Conservation (phyloP, 2,797 vertebrate genomes). For the Ataeniobius toweri region DNA sequence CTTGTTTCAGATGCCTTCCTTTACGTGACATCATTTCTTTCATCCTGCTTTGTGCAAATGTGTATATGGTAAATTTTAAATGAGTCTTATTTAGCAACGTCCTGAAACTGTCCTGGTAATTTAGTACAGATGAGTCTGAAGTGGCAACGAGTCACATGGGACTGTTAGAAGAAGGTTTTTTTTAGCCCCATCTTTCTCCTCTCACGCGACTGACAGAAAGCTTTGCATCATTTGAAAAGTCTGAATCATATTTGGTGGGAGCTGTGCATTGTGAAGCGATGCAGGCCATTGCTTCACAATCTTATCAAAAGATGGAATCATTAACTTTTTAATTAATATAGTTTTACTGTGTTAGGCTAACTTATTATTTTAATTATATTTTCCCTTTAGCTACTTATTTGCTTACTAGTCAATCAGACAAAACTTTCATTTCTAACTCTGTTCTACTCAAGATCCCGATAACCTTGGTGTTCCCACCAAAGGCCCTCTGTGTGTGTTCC, state of each 20-base stretch:
- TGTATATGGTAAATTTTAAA: not conserved
- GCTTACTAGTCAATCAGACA: too few species aligned
- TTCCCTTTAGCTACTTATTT: not conserved
- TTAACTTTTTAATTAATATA: not conserved
- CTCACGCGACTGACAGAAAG: not conserved
- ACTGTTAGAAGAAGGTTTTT: not conserved
- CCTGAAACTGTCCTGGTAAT: not conserved
- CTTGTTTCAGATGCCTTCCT: not conserved
- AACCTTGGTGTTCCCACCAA: slow-evolving; percentile 2
- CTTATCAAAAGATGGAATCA: not conserved
- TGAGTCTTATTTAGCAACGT: too few species aligned
- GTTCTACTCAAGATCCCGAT: not conserved
- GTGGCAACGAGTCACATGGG: not conserved
- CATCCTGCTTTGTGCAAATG: not conserved
- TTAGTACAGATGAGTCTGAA: not conserved
- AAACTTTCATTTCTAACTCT: not conserved
- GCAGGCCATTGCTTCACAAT: not conserved
- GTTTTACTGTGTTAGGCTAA: not conserved
- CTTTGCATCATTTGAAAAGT: not conserved
- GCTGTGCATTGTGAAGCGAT: not conserved
- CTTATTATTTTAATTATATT: not conserved
- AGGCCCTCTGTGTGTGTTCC: slow-evolving; percentile 5
- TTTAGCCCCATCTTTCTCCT: not conserved
- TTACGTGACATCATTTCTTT: not conserved
- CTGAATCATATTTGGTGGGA: not conserved